Percentiles rank a stretch among this genome's conserved stretches.
Conservation (phyloP, 2,113 vertebrate genomes). For the Phyllopteryx taeniolatus region DNA sequence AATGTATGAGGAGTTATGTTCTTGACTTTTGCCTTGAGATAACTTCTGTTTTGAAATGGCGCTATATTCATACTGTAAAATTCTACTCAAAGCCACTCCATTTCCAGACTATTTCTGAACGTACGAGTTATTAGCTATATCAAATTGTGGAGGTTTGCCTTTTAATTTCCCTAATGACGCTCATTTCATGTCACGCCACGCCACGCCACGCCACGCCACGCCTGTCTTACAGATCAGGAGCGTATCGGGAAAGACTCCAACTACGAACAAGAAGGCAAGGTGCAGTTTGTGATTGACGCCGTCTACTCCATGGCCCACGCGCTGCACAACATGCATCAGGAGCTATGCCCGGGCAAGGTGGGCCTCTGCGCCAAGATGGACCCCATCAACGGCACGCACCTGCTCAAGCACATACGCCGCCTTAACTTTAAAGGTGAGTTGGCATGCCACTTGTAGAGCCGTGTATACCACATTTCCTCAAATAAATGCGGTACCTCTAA, state of each 20-base stretch:
- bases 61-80: no score
- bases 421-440: constrained; percentile 93
- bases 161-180: background rate
- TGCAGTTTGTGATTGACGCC: constrained; percentile 94
- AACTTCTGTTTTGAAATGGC: no score
- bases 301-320: constrained; percentile 96
- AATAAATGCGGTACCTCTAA: no score
- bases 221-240: constrained; percentile 83
- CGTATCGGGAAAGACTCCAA: constrained; percentile 90
- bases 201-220: constrained; percentile 1
- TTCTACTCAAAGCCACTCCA: background rate
- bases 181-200: background rate
- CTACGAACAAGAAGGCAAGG: constrained; percentile 96
- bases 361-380: constrained; percentile 92
- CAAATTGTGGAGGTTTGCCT: no score
- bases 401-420: constrained; percentile 91
- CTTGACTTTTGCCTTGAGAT: no score
- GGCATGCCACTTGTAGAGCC: background rate
- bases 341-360: constrained; percentile 87
- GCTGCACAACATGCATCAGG: constrained; percentile 92
- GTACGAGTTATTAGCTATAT: no score
- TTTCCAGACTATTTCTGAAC: no score
- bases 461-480: background rate
- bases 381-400: constrained; percentile 86
- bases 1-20: no score